Conservation (phyloP, 2,797 vertebrate genomes). For the Coregonus ussuriensis region DNA sequence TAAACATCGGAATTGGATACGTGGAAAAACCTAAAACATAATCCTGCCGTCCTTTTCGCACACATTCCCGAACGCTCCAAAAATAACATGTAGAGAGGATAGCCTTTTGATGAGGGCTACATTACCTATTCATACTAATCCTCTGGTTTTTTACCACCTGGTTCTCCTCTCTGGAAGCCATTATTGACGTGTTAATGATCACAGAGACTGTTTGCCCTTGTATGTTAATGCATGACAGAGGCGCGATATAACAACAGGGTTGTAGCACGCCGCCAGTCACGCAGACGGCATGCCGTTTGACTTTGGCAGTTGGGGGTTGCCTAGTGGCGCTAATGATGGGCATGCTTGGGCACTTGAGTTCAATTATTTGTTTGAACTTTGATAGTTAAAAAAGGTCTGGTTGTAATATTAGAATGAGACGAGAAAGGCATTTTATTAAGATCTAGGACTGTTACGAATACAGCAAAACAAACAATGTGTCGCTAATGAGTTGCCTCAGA, state of each 20-base stretch:
- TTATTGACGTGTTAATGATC: constrained; percentile 59
- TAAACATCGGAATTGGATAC: constrained; percentile 45
- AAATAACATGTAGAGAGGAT: constrained; percentile 39
- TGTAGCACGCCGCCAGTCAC: constrained; percentile 12
- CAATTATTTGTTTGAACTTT: no score
- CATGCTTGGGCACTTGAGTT: no score
- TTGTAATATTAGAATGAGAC: no score
- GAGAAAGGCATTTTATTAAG: no score
- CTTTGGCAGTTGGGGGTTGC: no score
- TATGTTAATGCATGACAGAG: constrained; percentile 42
- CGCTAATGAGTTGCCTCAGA: no score
- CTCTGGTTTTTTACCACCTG: constrained; percentile 17
- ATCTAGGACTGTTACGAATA: no score
- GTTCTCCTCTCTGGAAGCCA: constrained; percentile 55
- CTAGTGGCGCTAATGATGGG: no score
- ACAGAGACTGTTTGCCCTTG: constrained; percentile 32
- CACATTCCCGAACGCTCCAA: constrained; percentile 44
- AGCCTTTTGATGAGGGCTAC: constrained; percentile 42
- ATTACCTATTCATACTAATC: constrained; percentile 52
- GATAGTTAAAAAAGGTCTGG: no score
- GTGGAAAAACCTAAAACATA: constrained; percentile 42
- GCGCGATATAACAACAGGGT: constrained; percentile 12
- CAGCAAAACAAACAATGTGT: no score
- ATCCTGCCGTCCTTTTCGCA: constrained; percentile 24
- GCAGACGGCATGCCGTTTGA: no score